These are phyloP conservation scores for Sebastes jordani DNA, from an alignment of 2,797 vertebrate species.

Conservation along the genomic window DNA sequence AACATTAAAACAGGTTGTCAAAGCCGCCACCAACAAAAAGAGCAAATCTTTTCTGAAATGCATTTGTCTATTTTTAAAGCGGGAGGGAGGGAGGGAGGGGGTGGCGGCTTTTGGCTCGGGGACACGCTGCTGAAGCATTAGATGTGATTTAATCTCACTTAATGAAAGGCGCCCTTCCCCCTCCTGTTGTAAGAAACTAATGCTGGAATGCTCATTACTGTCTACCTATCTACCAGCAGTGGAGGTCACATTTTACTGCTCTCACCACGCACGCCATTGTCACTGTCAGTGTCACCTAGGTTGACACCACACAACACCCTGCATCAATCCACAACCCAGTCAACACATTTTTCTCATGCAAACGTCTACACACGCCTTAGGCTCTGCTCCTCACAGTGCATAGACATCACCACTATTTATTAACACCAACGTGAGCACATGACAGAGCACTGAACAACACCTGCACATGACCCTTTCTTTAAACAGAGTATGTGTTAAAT, in stretches of 20 bases:
- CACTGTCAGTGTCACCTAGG: constrained; percentile 18
- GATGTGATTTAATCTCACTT: constrained; percentile 81
- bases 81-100: background rate
- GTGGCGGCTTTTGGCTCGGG: constrained; percentile 49
- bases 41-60: constrained; percentile 74
- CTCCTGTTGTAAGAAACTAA: constrained; percentile 44
- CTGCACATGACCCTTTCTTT: constrained; percentile 16
- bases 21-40: constrained; percentile 68
- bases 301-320: background rate
- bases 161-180: constrained; percentile 67
- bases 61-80: constrained; percentile 77
- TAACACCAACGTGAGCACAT: constrained; percentile 4
- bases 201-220: constrained; percentile 41
- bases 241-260: constrained; percentile 48
- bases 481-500: background rate
- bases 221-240: constrained; percentile 54
- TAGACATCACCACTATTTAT: background rate
- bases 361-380: constrained; percentile 6
- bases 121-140: constrained; percentile 65
- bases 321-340: background rate
- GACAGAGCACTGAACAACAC: constrained; percentile 20
- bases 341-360: constrained; percentile 4
- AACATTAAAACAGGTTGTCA: constrained; percentile 75
- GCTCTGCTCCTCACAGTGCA: constrained; percentile 20
- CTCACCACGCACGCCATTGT: constrained; percentile 27